Percentiles rank a stretch among this genome's conserved stretches.
phyloP scores from a whole-genome alignment of 2,113 vertebrate genomes.

The Corvus cornix region DNA sequence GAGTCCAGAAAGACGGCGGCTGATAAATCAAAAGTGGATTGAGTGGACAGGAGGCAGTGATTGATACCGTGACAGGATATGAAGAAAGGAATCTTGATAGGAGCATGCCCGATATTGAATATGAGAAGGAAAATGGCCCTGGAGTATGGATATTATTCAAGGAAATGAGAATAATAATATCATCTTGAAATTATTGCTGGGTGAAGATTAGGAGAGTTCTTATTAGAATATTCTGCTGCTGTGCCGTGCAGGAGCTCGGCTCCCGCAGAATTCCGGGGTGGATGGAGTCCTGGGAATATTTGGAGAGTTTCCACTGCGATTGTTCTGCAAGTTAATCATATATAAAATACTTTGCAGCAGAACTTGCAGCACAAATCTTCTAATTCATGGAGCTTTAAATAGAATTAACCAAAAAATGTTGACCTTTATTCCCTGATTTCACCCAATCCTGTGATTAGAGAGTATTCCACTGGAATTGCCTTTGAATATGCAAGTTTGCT shows the following conservation, averaged over 20 bases:
- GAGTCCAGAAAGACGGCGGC: slow-evolving; percentile 85
- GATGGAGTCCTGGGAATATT: slow-evolving; percentile 22
- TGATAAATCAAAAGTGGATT: slow-evolving; percentile 99
- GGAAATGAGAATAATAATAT: slow-evolving; percentile 93
- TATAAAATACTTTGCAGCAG: neutral
- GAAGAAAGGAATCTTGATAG: slow-evolving; percentile 84
- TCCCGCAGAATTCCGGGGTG: slow-evolving; percentile 33
- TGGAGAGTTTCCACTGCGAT: neutral
- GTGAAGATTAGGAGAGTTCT: slow-evolving; percentile 89
- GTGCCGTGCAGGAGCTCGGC: slow-evolving; percentile 20
- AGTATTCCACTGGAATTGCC: neutral
- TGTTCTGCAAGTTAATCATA: slow-evolving; percentile 3
- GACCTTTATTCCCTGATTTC: slow-evolving; percentile 10
- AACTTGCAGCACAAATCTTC: neutral
- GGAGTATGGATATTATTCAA: slow-evolving; percentile 94
- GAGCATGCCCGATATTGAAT: slow-evolving; percentile 84
- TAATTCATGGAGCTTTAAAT: neutral
- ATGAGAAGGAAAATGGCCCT: slow-evolving; percentile 85
- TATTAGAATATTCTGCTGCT: slow-evolving; percentile 83
- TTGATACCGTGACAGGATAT: slow-evolving; percentile 98
- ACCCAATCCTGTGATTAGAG: neutral
- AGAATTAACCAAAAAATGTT: neutral
- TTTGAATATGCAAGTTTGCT: slow-evolving; percentile 10
- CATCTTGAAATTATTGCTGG: slow-evolving; percentile 86
- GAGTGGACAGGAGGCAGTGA: slow-evolving; percentile 99